Base-by-base conservation (phyloP, 2,113 vertebrate species). In the Entosphenus tridentatus region DNA sequence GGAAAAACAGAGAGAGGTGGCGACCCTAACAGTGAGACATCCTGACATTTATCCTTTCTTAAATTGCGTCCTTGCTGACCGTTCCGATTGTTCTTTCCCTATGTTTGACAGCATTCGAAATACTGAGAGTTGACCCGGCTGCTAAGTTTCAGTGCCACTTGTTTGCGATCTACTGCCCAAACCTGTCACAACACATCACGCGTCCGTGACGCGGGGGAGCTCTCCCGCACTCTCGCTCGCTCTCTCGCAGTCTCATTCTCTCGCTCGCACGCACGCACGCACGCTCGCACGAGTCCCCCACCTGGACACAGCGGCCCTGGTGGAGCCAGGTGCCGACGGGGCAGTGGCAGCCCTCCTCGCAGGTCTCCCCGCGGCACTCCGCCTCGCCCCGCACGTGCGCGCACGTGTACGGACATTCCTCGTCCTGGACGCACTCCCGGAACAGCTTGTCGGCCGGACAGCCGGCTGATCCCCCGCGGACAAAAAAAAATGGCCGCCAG, bases 371-470 rank as follows among this genome's bases (percentile, higher is more conserved):
- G 75, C 82, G 83, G 74, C 87, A 92, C 71, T 78, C 84, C 72
- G 85, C 80, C 57, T 75, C 78, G 12, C 75, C 75, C 1, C 78
- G 80, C 72, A 89, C 12, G 72, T 91, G 88, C 70, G 82, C 71
- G 1, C 89, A 93, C 75, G 81, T 91, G 78, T 87, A 88, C 1
- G 88, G 89, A 69, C 89, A 93, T 2, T 83, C 86, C n/a, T 84
- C 82, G 0, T 75, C 76, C 2, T 72, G 72, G 54, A 77, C 81
- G 74, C 88, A 91, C 75, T 89, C 87, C 0, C 84, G 83, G 75
- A 85, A 89, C 57, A 86, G 75, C 18, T 83, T 77, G 3, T 84
- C 85, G 0, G 79, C 79, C 0, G 83, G 86, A 69, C 87, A 95
- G 68, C 89, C 88, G 56, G 39, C 39, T 39, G 39, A 82, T 82